Evolutionary conservation across 2,888 invertebrate species (phyloP).

Genomic region (Nomada fucata): DNA sequence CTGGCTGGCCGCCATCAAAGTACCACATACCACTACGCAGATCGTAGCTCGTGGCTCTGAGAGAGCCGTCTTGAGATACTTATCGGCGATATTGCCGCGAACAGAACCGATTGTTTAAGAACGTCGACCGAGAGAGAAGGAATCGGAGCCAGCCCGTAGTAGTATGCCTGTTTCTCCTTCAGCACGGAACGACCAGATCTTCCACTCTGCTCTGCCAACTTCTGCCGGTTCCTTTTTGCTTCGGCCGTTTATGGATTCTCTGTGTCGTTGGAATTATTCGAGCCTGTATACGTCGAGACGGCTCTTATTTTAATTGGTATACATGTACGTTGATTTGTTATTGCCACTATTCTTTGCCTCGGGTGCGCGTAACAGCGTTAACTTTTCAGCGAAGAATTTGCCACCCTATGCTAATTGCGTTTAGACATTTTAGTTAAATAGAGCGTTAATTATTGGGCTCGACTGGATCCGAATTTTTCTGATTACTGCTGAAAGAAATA

Average conservation of each 20-base stretch:
- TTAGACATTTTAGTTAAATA: too few relatives aligned
- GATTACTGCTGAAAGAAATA: neutral
- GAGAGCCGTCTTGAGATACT: constrained; percentile 81
- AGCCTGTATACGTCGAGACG: too few relatives aligned
- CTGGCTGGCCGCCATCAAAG: constrained; percentile 84
- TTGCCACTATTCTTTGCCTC: too few relatives aligned
- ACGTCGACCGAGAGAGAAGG: constrained; percentile 44
- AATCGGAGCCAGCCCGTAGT: constrained; percentile 1
- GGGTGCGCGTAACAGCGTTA: too few relatives aligned
- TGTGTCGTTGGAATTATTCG: too few relatives aligned
- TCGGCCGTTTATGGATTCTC: too few relatives aligned
- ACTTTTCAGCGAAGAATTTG: too few relatives aligned
- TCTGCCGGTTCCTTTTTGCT: too few relatives aligned
- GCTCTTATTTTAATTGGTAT: too few relatives aligned
- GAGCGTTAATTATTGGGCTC: too few relatives aligned
- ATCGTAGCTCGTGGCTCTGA: constrained; percentile 72
- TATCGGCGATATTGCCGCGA: constrained; percentile 80
- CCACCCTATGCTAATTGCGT: too few relatives aligned
- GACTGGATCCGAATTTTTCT: neutral
- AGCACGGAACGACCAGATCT: neutral
- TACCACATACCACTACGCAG: constrained; percentile 73
- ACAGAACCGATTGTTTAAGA: constrained; percentile 66
- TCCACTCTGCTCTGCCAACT: neutral
- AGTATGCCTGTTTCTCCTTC: neutral
- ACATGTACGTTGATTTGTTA: too few relatives aligned